These are phyloP conservation scores for Drosophila infuscata DNA, from an alignment of 2,888 invertebrate species.

Conservation along the genomic window DNA sequence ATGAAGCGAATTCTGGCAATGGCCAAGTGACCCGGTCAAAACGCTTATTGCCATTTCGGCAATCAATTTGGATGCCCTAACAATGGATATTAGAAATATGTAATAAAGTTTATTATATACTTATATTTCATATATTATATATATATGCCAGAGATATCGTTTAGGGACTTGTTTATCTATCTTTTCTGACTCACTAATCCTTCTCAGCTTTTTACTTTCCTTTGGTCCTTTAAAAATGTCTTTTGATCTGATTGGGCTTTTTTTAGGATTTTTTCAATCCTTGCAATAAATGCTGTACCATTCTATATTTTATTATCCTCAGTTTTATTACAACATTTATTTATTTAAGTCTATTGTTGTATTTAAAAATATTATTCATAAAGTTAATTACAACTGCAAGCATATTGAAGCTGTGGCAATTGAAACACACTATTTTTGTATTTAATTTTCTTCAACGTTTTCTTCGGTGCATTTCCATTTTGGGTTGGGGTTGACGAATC, in stretches of 20 bases:
- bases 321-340: not conserved
- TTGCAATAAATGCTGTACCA: not conserved
- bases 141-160: not conserved
- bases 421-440: not conserved
- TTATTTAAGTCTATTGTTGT: not conserved
- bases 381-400: not conserved
- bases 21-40: slow-evolving; percentile 62
- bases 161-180: not conserved
- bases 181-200: not conserved
- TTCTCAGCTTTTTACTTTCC: not conserved
- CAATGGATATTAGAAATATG: slow-evolving; percentile 7
- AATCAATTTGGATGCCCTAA: slow-evolving; percentile 13
- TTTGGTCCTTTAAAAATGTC: not conserved
- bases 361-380: too few species aligned
- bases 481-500: slow-evolving; percentile 24
- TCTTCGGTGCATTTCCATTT: slow-evolving; percentile 42
- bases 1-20: slow-evolving; percentile 35
- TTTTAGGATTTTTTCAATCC: not conserved
- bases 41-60: slow-evolving; percentile 56
- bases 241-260: not conserved
- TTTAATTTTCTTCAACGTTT: slow-evolving; percentile 5
- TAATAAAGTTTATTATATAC: too few species aligned
- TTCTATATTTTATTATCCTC: not conserved
- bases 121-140: not conserved
- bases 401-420: not conserved